Base-by-base conservation (phyloP, 1,140 invertebrate species). In the Leptoteleia sp. region DNA sequence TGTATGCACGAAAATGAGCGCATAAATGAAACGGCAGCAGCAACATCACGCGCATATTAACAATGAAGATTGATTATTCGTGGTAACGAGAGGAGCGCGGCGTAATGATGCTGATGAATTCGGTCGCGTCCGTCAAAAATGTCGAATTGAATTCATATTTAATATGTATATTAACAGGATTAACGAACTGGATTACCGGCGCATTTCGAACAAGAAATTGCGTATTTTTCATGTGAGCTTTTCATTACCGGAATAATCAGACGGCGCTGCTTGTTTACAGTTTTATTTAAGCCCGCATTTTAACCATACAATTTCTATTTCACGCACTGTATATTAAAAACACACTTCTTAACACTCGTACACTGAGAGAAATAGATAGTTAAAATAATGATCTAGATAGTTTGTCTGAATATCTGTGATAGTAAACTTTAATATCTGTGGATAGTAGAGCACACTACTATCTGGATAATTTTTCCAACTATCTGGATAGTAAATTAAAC, bases 91-190 rank as follows among this genome's bases (percentile, higher is more conserved):
- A 43, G 43, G 64, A 55, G 37, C 15, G 31, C 22, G 43, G 33
- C 54, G 35, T 33, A 68, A 68, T 68, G 43, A 57, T 43, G 31
- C 42, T 22, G 64, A 45, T 16, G 45, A 52, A 52, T 65, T 16
- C 35, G 22, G 29, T 22, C 19, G 52, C 47, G 13, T 22, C 11
- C 8, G 13, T n/a, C 37, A 62, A 62, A 72, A 54, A 54, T 50
- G 48, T 38, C 37, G 55, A 62, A 62, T 72, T 62, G 40, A 57
- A 65, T 75, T 54, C 59, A 75, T 73, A 62, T 73, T 73, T 73
- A 55, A 64, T 57, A 59, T 50, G 59, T 75, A 57, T 73, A 62
- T 55, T 64, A 64, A 37, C 40, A 25, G 42, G 48, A 64, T 64
- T 40, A 75, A 37, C 50, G 42, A 48, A 42, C 16, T 48, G 31